A percentile compares a stretch with the other conserved stretches of the same genome.
These are phyloP conservation scores for Heliothis virescens DNA, from an alignment of 1,140 invertebrate genomes.

Conservation along the genomic window DNA sequence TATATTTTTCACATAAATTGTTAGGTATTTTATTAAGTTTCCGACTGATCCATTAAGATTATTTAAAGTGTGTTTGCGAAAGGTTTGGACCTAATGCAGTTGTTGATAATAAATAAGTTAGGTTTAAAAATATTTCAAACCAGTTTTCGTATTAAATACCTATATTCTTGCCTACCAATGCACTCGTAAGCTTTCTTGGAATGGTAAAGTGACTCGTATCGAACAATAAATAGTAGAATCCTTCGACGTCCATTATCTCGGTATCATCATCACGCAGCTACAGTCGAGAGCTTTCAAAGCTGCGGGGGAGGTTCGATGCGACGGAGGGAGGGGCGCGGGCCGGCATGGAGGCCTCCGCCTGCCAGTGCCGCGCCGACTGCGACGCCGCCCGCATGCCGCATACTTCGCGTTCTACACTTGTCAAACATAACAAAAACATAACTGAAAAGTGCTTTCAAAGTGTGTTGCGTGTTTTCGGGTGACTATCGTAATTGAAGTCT, in stretches of 20 bases:
- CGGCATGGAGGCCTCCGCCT: constrained; percentile 79
- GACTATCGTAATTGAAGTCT: constrained; percentile 55
- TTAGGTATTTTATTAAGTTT: constrained; percentile 13
- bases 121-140: constrained; percentile 7
- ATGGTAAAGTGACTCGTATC: constrained; percentile 66
- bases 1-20: neutral
- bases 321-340: constrained; percentile 73
- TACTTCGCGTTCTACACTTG: constrained; percentile 53
- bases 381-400: constrained; percentile 72
- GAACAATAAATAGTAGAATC: constrained; percentile 84
- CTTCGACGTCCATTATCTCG: constrained; percentile 82
- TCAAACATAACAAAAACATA: constrained; percentile 70
- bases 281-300: constrained; percentile 75
- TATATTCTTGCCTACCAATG: constrained; percentile 7
- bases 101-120: neutral
- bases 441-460: constrained; percentile 70
- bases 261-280: constrained; percentile 81
- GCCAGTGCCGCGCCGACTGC: constrained; percentile 79
- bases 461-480: constrained; percentile 59
- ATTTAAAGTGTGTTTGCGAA: constrained; percentile 1
- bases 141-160: constrained; percentile 9
- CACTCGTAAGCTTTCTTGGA: constrained; percentile 60
- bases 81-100: neutral
- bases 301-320: constrained; percentile 68
- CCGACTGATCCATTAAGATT: constrained; percentile 8